Conservation (phyloP, 2,113 vertebrate genomes). For the Ailurus styani region DNA sequence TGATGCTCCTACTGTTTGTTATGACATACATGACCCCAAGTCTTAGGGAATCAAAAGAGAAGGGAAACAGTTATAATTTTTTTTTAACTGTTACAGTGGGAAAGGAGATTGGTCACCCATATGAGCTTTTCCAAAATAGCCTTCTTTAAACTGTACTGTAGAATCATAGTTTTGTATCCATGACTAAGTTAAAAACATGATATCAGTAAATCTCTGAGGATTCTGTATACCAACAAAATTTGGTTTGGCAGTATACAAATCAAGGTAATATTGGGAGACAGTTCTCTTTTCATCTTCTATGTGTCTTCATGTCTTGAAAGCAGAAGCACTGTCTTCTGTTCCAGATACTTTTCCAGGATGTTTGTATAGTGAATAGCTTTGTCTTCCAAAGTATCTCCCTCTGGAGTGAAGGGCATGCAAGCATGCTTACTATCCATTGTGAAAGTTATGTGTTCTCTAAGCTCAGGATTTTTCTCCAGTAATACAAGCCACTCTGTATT, state of each 20-base stretch:
- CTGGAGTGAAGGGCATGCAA: not conserved
- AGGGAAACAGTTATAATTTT: not conserved
- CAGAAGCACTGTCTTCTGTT: not conserved
- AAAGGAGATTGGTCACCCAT: not conserved
- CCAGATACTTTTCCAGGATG: not conserved
- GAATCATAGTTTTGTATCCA: not conserved
- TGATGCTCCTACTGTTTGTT: not conserved
- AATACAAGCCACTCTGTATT: not conserved
- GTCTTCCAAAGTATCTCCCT: not conserved
- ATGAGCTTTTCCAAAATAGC: not conserved
- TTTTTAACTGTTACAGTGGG: not conserved
- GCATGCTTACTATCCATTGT: not conserved
- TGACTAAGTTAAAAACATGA: not conserved
- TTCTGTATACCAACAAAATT: not conserved
- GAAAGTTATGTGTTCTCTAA: not conserved
- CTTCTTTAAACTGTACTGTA: not conserved
- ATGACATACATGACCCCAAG: rapidly evolving
- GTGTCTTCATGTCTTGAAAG: not conserved
- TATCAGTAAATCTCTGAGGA: not conserved
- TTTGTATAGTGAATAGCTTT: not conserved
- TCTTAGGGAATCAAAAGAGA: not conserved
- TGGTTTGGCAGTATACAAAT: not conserved
- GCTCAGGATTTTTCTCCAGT: not conserved
- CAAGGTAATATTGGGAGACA: not conserved
- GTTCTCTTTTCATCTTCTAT: not conserved